phyloP scores from a whole-genome alignment of 1,140 invertebrate species.

The Araneus ventricosus region DNA sequence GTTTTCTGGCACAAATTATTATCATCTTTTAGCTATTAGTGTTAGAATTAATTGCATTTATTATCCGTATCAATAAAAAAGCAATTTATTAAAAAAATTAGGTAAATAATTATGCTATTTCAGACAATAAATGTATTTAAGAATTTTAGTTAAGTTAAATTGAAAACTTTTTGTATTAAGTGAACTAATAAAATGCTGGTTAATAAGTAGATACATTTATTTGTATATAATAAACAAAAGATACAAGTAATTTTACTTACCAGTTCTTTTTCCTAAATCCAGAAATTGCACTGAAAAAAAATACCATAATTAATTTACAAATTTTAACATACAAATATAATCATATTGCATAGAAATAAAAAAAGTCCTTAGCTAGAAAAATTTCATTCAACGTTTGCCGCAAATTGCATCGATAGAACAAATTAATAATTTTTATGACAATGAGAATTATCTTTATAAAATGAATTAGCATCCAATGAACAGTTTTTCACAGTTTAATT shows the following conservation, averaged over 20 bases:
- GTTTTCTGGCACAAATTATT: too few species aligned
- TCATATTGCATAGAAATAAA: neutral
- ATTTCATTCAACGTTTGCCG: too few species aligned
- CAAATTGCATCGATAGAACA: too few species aligned
- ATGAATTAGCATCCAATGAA: neutral
- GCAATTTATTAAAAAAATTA: too few species aligned
- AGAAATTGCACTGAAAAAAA: conserved; percentile 88
- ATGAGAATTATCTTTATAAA: neutral
- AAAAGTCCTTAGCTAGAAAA: neutral
- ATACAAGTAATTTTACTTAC: conserved; percentile 47
- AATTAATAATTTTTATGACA: too few species aligned
- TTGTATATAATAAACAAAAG: neutral
- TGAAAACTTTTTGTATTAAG: neutral
- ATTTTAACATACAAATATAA: conserved; percentile 3
- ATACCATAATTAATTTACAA: conserved; percentile 64
- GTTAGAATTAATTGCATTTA: too few species aligned
- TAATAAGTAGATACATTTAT: neutral
- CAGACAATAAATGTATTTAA: too few species aligned
- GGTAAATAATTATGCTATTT: too few species aligned
- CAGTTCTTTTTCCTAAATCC: conserved; percentile 85
- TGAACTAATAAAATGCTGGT: neutral
- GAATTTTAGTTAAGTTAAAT: too few species aligned
- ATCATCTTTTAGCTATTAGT: too few species aligned
- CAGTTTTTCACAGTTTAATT: neutral
- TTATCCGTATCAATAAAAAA: too few species aligned